A percentile compares a stretch with the other conserved stretches of the same genome.
Conservation (phyloP, 2,797 vertebrate species). For the Aplochiton taeniatus region DNA sequence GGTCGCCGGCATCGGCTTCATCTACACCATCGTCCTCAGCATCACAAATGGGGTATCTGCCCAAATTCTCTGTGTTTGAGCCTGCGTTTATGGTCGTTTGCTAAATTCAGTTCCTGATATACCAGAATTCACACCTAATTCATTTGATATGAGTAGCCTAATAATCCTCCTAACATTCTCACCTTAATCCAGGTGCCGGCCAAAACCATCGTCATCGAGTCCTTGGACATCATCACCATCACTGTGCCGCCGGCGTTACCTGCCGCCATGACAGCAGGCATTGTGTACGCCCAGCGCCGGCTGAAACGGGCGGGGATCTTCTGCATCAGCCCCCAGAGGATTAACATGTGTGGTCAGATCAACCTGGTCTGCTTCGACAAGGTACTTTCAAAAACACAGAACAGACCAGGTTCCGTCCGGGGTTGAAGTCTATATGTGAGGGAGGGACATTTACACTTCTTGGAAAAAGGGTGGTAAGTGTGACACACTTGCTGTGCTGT, state of each 20-base stretch:
- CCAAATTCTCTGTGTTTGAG: not conserved
- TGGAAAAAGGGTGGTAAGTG: not conserved
- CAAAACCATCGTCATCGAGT: constrained; percentile 84
- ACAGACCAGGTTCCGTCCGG: not conserved
- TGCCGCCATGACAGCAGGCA: constrained; percentile 94
- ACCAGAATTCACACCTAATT: no score
- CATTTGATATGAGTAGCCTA: no score
- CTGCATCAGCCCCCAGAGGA: constrained; percentile 96
- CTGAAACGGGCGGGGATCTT: constrained; percentile 91
- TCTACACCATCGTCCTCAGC: constrained; percentile 90
- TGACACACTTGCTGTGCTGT: no score
- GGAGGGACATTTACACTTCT: no score
- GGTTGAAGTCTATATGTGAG: no score
- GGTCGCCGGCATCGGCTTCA: constrained; percentile 89
- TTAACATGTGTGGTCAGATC: constrained; percentile 96
- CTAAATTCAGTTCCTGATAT: no score
- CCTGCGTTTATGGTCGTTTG: no score
- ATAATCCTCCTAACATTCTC: no score
- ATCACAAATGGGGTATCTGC: constrained; percentile 84
- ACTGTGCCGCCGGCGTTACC: constrained; percentile 94
- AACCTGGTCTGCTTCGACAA: constrained; percentile 97
- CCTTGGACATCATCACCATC: constrained; percentile 96
- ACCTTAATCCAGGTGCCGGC: constrained; percentile 76
- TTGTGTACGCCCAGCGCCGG: constrained; percentile 92
- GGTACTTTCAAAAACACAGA: constrained; percentile 67